Base-by-base conservation (phyloP, 2,797 vertebrate species). In the Okamejei kenojei region DNA sequence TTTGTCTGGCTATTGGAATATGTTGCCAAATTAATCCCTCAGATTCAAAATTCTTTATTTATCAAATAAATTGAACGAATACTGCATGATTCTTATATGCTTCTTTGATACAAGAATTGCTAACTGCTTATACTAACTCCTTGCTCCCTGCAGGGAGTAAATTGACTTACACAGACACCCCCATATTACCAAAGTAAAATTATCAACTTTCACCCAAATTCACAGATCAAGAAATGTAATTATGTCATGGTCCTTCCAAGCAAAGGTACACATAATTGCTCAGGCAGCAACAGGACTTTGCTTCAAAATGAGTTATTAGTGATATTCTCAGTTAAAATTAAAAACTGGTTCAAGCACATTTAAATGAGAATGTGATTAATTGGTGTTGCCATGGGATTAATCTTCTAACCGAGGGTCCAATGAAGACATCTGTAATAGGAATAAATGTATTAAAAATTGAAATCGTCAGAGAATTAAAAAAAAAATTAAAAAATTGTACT, bases 331-430 rank as follows among this genome's bases (percentile, higher is more conserved):
- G 58, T 29, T 86, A 23, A 32, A 91, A 54, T 91, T 68, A 91
- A 74, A 73, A 86, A 73, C 23, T 54, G 45, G 68, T 45, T 91
- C n/a, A 74, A 91, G 17, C 38, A 74, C 35, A 91, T 74, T 91
- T 74, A 91, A 91, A 74, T 91, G 90, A 91, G 90, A 73, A 74
- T 54, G 9, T 91, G 26, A 73, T 91, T 15, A 91, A 74, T 74
- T 15, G 45, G 74, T 38, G 71, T 54, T 91, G 38, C 5, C 45
- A 23, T 29, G 6, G 71, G 21, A 91, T 74, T 76, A 76, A 73
- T 91, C 84, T 32, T 68, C 38, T n/a, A 54, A 65, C 68, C n/a
- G 45, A 54, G 11, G 71, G 26, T 73, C 68, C 26, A 29, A 74
- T 73, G 35, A 26, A 8, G 73, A 32, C 38, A 23, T 91, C 38